A percentile compares a stretch with the other conserved stretches of the same genome.
Evolutionary conservation across 1,140 invertebrate genomes (phyloP).

Genomic region (Caerostris darwini): DNA sequence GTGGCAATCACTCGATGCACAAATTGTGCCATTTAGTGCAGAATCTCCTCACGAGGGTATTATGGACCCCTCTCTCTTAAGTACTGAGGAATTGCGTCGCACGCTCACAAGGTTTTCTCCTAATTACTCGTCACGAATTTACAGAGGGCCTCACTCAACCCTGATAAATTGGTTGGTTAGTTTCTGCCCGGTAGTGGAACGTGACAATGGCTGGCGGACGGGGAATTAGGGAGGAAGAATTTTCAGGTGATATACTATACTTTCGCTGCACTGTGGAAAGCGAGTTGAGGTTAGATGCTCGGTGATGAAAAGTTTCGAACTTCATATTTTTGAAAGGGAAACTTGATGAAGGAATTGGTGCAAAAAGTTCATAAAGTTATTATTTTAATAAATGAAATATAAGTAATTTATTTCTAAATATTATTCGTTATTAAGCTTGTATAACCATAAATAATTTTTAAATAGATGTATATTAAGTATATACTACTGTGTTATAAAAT

Average conservation of each 20-base stretch:
- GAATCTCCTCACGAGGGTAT: not conserved
- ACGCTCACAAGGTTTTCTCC: slow-evolving; percentile 13
- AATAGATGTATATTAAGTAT: too few species aligned
- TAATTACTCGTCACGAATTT: slow-evolving; percentile 16
- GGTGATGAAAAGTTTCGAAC: too few species aligned
- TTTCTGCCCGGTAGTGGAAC: not conserved
- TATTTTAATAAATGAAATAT: too few species aligned
- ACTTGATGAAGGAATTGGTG: too few species aligned
- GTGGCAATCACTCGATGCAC: not conserved
- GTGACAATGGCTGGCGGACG: not conserved
- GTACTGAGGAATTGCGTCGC: slow-evolving; percentile 7
- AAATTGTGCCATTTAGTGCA: slow-evolving; percentile 37
- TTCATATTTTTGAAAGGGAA: too few species aligned
- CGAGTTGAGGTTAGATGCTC: not conserved
- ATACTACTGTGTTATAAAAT: too few species aligned
- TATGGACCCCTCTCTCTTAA: slow-evolving; percentile 1
- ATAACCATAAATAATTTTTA: too few species aligned
- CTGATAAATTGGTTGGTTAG: slow-evolving; percentile 17
- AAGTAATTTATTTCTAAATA: too few species aligned
- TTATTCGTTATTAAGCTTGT: too few species aligned
- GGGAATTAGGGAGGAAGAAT: not conserved
- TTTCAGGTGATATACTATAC: slow-evolving; percentile 13
- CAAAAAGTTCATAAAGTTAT: too few species aligned
- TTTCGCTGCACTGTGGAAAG: not conserved
- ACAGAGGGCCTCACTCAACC: not conserved